These are phyloP conservation scores for Intellagama lesueurii DNA, from an alignment of 2,797 vertebrate species.

Conservation along the genomic window DNA sequence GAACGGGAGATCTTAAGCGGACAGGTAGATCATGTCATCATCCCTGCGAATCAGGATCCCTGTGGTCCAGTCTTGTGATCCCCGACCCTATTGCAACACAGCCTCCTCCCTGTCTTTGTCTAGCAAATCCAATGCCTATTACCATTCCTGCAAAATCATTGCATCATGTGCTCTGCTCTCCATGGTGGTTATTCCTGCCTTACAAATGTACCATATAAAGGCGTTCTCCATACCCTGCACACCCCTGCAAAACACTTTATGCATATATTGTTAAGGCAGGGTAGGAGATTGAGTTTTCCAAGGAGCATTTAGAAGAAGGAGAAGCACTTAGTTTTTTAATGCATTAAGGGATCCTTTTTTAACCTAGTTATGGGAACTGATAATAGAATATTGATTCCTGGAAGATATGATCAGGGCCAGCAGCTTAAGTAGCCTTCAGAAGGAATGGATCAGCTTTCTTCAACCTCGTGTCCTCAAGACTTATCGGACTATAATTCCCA, in stretches of 20 bases:
- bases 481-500: neutral
- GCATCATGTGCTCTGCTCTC: neutral
- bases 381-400: neutral
- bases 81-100: neutral
- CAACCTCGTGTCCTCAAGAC: neutral
- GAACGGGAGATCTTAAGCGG: neutral
- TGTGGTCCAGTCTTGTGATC: neutral
- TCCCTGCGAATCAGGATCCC: neutral
- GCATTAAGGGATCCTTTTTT: neutral
- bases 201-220: too few relatives aligned
- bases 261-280: too few relatives aligned
- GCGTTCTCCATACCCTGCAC: neutral
- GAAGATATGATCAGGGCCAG: neutral
- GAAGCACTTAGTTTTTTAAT: neutral
- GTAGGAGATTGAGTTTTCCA: neutral
- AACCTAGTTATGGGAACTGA: neutral
- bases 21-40: neutral
- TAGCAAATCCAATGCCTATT: neutral
- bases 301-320: too few relatives aligned
- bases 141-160: neutral
- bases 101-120: neutral
- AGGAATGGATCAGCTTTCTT: neutral
- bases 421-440: neutral
- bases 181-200: neutral
- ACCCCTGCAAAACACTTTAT: neutral